Conservation (phyloP, 2,113 vertebrate genomes). For the Cervus canadensis region DNA sequence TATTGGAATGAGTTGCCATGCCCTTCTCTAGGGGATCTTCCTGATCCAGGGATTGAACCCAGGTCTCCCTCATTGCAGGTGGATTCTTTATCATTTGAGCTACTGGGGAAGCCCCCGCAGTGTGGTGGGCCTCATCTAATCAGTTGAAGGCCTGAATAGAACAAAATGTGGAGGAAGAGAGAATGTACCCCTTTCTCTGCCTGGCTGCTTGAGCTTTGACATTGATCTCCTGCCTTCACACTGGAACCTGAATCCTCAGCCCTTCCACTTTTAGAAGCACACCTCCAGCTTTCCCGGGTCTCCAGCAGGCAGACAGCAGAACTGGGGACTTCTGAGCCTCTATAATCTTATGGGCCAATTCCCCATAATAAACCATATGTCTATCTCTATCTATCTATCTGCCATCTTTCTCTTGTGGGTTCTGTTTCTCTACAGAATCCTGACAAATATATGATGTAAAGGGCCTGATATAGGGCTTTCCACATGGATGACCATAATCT, state of each 20-base stretch:
- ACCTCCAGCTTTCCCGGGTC: background rate
- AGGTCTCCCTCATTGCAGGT: background rate
- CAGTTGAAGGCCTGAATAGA: background rate
- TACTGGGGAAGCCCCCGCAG: background rate
- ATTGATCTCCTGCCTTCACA: fast-evolving
- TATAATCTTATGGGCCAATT: background rate
- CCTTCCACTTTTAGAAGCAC: background rate
- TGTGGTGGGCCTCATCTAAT: background rate
- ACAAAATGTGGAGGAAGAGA: background rate
- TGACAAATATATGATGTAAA: background rate
- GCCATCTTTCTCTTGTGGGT: background rate
- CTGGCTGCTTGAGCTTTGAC: background rate
- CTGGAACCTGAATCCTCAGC: background rate
- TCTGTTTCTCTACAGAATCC: background rate
- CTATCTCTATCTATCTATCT: background rate
- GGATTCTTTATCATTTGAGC: background rate
- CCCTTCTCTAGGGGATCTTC: background rate
- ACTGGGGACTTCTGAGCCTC: background rate
- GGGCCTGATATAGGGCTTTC: background rate
- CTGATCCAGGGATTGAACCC: background rate
- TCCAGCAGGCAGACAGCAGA: background rate
- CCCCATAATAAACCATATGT: background rate
- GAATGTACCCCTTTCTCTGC: background rate
- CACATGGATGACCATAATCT: background rate
- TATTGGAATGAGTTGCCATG: background rate